Evolutionary conservation across 2,797 vertebrate genomes (phyloP).

Genomic region (Crocidura indochinensis): DNA sequence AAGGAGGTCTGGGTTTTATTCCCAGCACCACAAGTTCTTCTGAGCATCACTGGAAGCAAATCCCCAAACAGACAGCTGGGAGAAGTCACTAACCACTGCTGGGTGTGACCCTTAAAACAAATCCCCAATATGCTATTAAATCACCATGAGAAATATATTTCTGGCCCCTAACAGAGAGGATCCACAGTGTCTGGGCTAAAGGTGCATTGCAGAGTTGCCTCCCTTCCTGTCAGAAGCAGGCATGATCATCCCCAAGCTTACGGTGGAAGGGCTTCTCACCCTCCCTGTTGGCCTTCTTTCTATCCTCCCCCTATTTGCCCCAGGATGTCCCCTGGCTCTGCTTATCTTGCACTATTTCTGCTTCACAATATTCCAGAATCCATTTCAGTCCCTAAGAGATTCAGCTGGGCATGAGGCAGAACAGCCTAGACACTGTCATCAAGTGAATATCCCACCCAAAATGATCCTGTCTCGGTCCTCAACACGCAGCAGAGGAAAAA

Average conservation of each 20-base stretch:
- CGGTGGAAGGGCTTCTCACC: neutral
- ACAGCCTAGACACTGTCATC: constrained; percentile 38
- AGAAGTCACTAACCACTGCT: too few species aligned
- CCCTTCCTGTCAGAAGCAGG: neutral
- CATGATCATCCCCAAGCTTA: neutral
- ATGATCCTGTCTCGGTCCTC: neutral
- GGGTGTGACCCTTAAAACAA: too few species aligned
- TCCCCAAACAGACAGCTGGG: too few species aligned
- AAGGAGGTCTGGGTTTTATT: too few species aligned
- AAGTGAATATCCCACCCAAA: constrained; percentile 19
- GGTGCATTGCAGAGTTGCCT: neutral
- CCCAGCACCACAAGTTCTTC: too few species aligned
- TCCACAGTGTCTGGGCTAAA: neutral
- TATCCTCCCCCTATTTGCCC: neutral
- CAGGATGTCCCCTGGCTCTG: neutral
- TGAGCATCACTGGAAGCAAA: too few species aligned
- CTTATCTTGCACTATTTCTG: constrained; percentile 47
- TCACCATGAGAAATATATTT: neutral
- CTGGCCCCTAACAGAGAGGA: neutral
- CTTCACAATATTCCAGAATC: constrained; percentile 8
- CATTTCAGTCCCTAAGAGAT: constrained; percentile 3
- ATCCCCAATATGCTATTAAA: neutral
- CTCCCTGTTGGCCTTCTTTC: neutral
- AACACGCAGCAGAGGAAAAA: neutral
- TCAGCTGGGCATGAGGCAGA: neutral